Evolutionary conservation across 2,888 invertebrate genomes (phyloP), one percentile per base, ranked within the genome.

Genomic region (Parascotia fuliginaria): DNA sequence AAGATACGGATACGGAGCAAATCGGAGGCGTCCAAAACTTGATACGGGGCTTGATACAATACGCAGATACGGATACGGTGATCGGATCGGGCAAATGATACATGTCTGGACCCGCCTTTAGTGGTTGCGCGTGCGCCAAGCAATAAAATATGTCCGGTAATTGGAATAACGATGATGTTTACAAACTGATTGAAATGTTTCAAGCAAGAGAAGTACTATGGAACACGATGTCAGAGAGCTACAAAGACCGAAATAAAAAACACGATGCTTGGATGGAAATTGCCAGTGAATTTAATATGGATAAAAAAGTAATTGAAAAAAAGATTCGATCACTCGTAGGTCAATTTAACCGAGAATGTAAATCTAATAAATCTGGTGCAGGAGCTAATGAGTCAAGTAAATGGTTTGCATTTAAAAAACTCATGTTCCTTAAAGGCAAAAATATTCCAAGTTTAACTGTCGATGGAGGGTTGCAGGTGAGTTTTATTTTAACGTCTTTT

Each of bases 241-340:
- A 63, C 55, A 63, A 65, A 60, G 34, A 65, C 53, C 58, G 63
- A 60, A 63, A 55, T 60, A 63, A 65, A 27, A 67, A 65, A 67
- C 63, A 65, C 56, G 60, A 65, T 54, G 66, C 60, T 56, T 65
- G 62, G 62, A 60, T 37, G 24, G 37, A 37, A 37, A 37, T 37
- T 37, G 37, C 37, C 22, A 58, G 55, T 59, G 55, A 55, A 55
- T 60, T 57, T 57, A 60, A 57, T 60, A 2, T 60, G 51, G 60
- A 60, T 54, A 60, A 60, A 55, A 48, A 60, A 19, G 19, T 19
- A 19, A 19, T 19, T 19, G 19, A 19, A 19, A 19, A 19, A 19
- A 19, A 19, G 19, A 19, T 19, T 19, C 19, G 19, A 19, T 19
- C 19, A 19, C 19, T 19, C 19, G 5, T 19, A 19, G 19, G 19